phyloP scores from a whole-genome alignment of 2,888 invertebrate genomes.

The Aphrophora alni region DNA sequence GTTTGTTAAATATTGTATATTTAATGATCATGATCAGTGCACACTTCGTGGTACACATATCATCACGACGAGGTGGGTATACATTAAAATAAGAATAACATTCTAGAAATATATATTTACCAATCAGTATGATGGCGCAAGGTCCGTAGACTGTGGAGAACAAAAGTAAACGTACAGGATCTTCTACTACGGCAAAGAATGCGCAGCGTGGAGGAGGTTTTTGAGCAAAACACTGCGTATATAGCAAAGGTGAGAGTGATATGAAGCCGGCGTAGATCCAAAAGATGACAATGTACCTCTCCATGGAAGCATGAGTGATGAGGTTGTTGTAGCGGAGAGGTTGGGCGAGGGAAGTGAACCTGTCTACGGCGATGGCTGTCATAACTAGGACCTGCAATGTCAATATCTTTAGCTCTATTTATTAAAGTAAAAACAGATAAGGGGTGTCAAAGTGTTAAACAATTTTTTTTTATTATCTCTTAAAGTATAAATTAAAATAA shows the following conservation, averaged over 20 bases:
- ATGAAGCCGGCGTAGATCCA: conserved; percentile 66
- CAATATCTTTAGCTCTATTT: no score
- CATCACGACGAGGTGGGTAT: no score
- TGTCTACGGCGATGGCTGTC: conserved; percentile 68
- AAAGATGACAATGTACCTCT: conserved; percentile 63
- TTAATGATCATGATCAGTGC: no score
- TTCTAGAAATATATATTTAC: conserved; percentile 25
- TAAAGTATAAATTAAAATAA: no score
- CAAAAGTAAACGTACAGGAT: conserved; percentile 64
- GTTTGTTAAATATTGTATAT: no score
- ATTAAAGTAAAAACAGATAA: no score
- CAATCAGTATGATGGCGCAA: conserved; percentile 63
- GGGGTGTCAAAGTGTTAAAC: no score
- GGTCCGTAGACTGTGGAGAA: conserved; percentile 67
- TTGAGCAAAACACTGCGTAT: conserved; percentile 55
- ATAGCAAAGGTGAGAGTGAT: conserved; percentile 63
- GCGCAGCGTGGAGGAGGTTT: conserved; percentile 55
- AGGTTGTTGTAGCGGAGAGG: conserved; percentile 69
- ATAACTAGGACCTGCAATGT: conserved; percentile 62
- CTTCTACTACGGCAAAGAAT: conserved; percentile 61
- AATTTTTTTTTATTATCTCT: no score
- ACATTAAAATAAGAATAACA: no score
- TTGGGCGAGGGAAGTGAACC: conserved; percentile 66
- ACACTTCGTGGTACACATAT: no score
- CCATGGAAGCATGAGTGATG: conserved; percentile 66